Conservation (phyloP, 2,888 invertebrate species). For the Aleiodes testaceus region DNA sequence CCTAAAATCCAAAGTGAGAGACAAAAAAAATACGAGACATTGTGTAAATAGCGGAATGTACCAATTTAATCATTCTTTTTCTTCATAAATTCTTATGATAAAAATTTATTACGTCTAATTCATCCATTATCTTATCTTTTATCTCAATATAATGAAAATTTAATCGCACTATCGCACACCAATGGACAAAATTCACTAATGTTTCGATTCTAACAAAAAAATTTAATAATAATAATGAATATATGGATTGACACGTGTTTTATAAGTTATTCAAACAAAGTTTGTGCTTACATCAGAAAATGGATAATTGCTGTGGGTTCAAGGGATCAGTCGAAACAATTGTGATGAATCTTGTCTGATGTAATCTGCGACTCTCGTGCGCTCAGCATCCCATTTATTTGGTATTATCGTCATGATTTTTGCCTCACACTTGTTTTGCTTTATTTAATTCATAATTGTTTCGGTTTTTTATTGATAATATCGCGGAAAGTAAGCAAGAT, state of each 20-base stretch:
- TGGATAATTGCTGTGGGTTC: constrained; percentile 2
- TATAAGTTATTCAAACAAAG: neutral
- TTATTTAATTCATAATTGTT: too few relatives aligned
- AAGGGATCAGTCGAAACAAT: constrained; percentile 17
- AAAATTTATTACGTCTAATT: neutral
- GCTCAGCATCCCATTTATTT: constrained; percentile 3
- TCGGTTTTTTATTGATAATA: too few relatives aligned
- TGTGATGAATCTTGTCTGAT: constrained; percentile 14
- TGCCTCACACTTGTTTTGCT: too few relatives aligned
- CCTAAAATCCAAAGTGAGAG: too few relatives aligned
- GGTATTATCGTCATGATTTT: neutral
- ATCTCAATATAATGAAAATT: neutral
- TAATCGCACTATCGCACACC: neutral
- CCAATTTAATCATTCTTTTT: too few relatives aligned
- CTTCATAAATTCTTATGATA: too few relatives aligned
- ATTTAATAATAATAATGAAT: neutral
- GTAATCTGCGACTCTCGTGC: constrained; percentile 4
- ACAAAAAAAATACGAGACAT: too few relatives aligned
- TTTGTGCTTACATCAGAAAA: constrained; percentile 25
- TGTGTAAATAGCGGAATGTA: too few relatives aligned
- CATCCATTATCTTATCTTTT: neutral
- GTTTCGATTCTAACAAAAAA: neutral
- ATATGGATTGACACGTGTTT: neutral
- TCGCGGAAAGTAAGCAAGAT: too few relatives aligned
- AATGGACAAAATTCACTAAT: neutral